phyloP scores from a whole-genome alignment of 1,140 invertebrate genomes.

The Nomia melanderi region DNA sequence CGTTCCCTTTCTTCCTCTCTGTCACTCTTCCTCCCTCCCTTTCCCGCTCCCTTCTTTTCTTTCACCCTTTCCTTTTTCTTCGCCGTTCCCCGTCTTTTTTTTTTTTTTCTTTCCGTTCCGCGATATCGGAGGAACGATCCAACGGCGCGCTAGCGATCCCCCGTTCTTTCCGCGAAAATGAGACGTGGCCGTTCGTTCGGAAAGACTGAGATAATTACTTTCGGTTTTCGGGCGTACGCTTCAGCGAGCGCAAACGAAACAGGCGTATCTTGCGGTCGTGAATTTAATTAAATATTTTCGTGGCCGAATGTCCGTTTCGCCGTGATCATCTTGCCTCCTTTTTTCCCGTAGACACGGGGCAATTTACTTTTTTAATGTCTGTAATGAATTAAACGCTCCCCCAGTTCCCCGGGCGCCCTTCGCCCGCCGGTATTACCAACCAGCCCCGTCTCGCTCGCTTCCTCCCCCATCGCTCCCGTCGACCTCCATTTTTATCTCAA shows the following conservation, averaged over 20 bases:
- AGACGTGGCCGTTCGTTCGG: constrained; percentile 59
- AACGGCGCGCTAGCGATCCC: constrained; percentile 39
- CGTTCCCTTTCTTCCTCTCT: background rate
- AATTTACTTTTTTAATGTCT: constrained; percentile 79
- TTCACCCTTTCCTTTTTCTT: background rate
- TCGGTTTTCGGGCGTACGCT: constrained; percentile 66
- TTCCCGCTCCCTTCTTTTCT: background rate
- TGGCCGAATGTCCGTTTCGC: constrained; percentile 74
- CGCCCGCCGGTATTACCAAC: constrained; percentile 34
- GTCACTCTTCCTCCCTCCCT: too few species aligned
- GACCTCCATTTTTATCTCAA: constrained; percentile 45
- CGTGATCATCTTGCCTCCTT: constrained; percentile 64
- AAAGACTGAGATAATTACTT: constrained; percentile 75
- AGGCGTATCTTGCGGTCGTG: constrained; percentile 77
- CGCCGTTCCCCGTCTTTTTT: too few species aligned
- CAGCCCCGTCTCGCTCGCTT: constrained; percentile 2
- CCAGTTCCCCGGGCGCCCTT: constrained; percentile 23
- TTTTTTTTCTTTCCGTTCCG: background rate
- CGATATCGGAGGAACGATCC: constrained; percentile 52
- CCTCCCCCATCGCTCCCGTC: background rate
- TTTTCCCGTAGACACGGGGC: constrained; percentile 71
- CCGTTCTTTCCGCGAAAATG: constrained; percentile 59
- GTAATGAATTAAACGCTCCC: constrained; percentile 77
- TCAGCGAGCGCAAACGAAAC: constrained; percentile 65
- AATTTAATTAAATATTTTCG: constrained; percentile 80